Evolutionary conservation across 2,113 vertebrate species (phyloP).

Genomic region (Gobiocypris rarus): DNA sequence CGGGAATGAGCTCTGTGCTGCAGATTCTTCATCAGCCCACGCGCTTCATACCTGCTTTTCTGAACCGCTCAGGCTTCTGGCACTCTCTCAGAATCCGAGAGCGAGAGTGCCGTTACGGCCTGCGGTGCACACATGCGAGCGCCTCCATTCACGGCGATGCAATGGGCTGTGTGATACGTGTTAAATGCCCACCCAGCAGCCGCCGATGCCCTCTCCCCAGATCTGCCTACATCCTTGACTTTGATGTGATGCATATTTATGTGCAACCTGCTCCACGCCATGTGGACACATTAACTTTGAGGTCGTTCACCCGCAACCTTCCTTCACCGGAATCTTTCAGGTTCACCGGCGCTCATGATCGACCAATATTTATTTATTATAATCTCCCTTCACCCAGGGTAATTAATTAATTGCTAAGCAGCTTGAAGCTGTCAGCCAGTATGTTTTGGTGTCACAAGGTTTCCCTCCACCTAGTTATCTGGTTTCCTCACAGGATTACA

Average conservation of each 20-base stretch:
- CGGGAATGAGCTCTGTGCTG: not conserved
- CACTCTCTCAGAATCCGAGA: slow-evolving; percentile 25
- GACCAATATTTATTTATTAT: slow-evolving; percentile 53
- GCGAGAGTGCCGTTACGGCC: slow-evolving; percentile 33
- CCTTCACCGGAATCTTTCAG: slow-evolving; percentile 37
- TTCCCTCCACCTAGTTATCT: slow-evolving; percentile 67
- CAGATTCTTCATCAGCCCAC: slow-evolving; percentile 14
- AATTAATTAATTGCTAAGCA: slow-evolving; percentile 75
- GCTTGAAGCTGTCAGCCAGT: slow-evolving; percentile 72
- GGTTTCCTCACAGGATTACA: slow-evolving; percentile 71
- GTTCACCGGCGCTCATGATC: slow-evolving; percentile 52
- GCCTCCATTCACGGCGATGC: slow-evolving; percentile 45
- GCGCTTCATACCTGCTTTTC: not conserved
- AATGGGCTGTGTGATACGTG: slow-evolving; percentile 63
- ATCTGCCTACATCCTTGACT: slow-evolving; percentile 61
- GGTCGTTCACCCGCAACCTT: slow-evolving; percentile 63
- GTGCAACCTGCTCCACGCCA: slow-evolving; percentile 60
- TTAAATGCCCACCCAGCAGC: slow-evolving; percentile 62
- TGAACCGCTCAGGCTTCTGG: slow-evolving; percentile 22
- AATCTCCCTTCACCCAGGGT: slow-evolving; percentile 49
- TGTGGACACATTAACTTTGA: slow-evolving; percentile 70
- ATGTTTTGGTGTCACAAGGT: slow-evolving; percentile 71
- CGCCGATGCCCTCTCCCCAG: slow-evolving; percentile 58
- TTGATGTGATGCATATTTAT: slow-evolving; percentile 76
- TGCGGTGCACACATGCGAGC: slow-evolving; percentile 7